Conservation (phyloP, 2,113 vertebrate species). For the Pygoscelis adeliae region DNA sequence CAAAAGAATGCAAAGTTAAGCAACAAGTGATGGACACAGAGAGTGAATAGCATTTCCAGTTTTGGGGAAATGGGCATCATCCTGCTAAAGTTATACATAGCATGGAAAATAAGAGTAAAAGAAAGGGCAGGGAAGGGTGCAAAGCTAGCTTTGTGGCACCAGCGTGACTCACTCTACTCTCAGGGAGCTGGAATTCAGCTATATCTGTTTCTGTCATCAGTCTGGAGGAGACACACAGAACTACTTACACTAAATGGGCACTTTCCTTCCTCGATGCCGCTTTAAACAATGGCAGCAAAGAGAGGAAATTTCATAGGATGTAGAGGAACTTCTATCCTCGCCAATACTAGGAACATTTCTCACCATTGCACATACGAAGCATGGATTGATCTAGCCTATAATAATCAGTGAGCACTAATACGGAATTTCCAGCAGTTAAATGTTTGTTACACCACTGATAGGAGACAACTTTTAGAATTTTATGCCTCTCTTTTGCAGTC, state of each 20-base stretch:
- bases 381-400: background rate
- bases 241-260: background rate
- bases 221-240: background rate
- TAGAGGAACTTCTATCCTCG: background rate
- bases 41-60: background rate
- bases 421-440: background rate
- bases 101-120: background rate
- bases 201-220: background rate
- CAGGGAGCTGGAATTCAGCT: background rate
- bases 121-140: background rate
- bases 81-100: background rate
- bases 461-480: background rate
- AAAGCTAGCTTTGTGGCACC: background rate
- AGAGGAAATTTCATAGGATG: background rate
- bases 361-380: fast-evolving
- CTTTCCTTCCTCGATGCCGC: background rate
- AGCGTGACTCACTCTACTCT: fast-evolving
- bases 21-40: background rate
- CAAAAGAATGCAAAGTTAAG: background rate
- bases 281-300: background rate
- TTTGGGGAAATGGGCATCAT: background rate
- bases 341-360: background rate
- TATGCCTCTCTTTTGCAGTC: background rate
- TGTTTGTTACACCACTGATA: background rate
- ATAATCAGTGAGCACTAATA: background rate